phyloP scores from a whole-genome alignment of 2,113 vertebrate genomes.

The Forbesichthys agassizii region DNA sequence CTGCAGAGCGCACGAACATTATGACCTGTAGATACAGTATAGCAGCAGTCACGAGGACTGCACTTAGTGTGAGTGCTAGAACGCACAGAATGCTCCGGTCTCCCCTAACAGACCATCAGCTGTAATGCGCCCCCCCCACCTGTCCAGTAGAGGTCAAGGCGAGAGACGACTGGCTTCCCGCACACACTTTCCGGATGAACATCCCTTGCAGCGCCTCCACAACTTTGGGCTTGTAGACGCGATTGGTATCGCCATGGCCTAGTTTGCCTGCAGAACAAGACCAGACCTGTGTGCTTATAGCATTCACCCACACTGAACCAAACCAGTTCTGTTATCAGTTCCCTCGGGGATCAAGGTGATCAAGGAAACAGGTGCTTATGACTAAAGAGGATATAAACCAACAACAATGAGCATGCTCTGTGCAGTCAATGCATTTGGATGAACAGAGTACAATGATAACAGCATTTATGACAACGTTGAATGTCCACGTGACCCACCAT shows the following conservation, averaged over 20 bases:
- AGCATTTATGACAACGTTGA: neutral
- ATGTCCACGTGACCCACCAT: conserved; percentile 59
- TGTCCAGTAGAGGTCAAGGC: conserved; percentile 83
- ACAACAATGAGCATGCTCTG: neutral
- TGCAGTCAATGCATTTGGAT: too few relatives aligned
- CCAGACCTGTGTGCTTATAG: neutral
- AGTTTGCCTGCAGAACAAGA: conserved; percentile 75
- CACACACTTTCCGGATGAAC: conserved; percentile 83
- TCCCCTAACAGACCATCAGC: neutral
- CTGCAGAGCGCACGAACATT: neutral
- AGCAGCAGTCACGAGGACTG: neutral
- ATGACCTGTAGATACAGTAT: neutral
- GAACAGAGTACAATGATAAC: too few relatives aligned
- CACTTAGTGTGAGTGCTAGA: too few relatives aligned
- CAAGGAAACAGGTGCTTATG: too few relatives aligned
- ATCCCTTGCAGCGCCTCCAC: conserved; percentile 81
- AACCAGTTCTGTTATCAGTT: neutral
- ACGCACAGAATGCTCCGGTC: neutral
- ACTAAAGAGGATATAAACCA: too few relatives aligned
- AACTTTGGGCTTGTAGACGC: conserved; percentile 82
- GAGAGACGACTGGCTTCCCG: conserved; percentile 82
- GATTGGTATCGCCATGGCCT: conserved; percentile 81
- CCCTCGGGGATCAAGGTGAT: too few relatives aligned
- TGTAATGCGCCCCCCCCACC: conserved; percentile 49
- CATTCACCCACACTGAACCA: neutral